Base-by-base conservation (phyloP, 2,113 vertebrate genomes). In the Triplophysa rosa region DNA sequence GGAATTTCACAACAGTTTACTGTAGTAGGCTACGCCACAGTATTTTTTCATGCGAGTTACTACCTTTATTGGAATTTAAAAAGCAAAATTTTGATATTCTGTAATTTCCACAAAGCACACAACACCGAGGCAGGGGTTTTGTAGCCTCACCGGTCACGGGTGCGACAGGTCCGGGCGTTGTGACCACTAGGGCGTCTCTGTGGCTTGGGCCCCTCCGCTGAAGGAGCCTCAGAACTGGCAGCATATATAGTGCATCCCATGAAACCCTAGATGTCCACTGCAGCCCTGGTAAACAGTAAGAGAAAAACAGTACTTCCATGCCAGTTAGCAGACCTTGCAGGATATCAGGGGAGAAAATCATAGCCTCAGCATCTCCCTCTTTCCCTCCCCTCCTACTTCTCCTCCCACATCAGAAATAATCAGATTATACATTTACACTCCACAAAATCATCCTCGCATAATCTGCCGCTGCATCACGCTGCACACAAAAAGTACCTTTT, bases 161-260 rank as follows among this genome's bases (percentile, higher is more conserved):
- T 87, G 81, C 85, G 87, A 84, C 85, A 88, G 86, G 90, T 90
- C 88, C 88, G 89, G 88, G 84, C 87, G 49, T 87, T 89, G 86
- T 80, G 89, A 83, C 86, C 90, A 88, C 89, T 87, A 76, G 86
- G 79, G 83, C 87, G 89, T 63, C 82, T 73, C 84, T 89, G 88
- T 86, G 85, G 87, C 77, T 87, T 85, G n/a, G 84, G 81, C 84
- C 85, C 88, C 88, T 91, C 91, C 3, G 83, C 87, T 5, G 90
- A 88, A 84, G 90, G 90, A 87, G 88, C 91, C 89, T 92, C 89
- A 86, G 91, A 89, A 86, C 91, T 92, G 85, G 90, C 89, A 69
- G 91, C 91, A 78, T 92, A 91, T 82, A 91, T 91, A 83, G 89
- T 90, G 90, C 91, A 92, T 92, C 91, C 90, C 90, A 92, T 91